A percentile compares a stretch with the other conserved stretches of the same genome.
These are phyloP conservation scores for Diadumene lineata DNA, from an alignment of 92 coral and sea anemone species.

Conservation along the genomic window DNA sequence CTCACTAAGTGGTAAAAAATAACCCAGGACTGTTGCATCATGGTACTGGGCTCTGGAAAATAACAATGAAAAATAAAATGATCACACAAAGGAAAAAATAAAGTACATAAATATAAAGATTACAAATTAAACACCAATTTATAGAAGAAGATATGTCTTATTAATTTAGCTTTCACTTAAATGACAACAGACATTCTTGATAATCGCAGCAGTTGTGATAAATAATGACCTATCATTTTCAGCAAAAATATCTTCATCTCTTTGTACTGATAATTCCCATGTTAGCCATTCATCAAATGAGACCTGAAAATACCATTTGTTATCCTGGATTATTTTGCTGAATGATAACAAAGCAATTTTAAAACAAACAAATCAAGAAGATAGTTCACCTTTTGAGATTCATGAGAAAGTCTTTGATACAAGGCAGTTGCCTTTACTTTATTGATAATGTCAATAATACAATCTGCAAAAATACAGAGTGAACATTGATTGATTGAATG, in stretches of 20 bases:
- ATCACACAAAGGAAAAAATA: too few species aligned
- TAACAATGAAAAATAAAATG: neutral
- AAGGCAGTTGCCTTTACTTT: slow-evolving; percentile 21
- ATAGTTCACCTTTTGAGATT: slow-evolving; percentile 21
- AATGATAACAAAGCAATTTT: neutral
- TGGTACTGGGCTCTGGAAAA: slow-evolving; percentile 50
- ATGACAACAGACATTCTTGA: neutral
- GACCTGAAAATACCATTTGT: slow-evolving; percentile 22
- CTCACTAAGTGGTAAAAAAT: slow-evolving; percentile 40
- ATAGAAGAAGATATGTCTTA: too few species aligned
- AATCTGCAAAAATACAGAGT: neutral
- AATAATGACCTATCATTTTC: slow-evolving; percentile 43
- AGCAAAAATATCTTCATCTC: slow-evolving; percentile 45
- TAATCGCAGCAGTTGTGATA: neutral
- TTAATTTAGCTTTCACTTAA: too few species aligned
- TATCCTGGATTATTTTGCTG: neutral
- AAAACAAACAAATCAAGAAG: neutral
- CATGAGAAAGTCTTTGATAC: slow-evolving; percentile 2
- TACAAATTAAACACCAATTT: too few species aligned
- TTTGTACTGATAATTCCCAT: slow-evolving; percentile 45
- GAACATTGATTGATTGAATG: neutral
- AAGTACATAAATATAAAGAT: too few species aligned
- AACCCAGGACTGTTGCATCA: slow-evolving; percentile 44
- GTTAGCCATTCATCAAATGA: slow-evolving; percentile 58
- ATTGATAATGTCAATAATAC: slow-evolving; percentile 12